A percentile compares a stretch with the other conserved stretches of the same genome.
These are phyloP conservation scores for Rhodophaea formosa DNA, from an alignment of 2,888 invertebrate species.

Conservation along the genomic window DNA sequence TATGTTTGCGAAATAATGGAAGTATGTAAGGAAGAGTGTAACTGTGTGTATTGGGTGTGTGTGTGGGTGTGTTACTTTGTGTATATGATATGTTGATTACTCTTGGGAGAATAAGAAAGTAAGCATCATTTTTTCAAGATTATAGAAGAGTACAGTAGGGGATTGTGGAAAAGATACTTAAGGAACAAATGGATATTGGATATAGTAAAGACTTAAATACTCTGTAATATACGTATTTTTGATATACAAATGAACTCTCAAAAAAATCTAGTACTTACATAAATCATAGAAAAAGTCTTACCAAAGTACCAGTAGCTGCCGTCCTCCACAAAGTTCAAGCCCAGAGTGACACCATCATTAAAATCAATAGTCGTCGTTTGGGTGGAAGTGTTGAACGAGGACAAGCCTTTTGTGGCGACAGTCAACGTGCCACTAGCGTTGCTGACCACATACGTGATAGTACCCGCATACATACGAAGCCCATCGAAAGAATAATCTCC, in stretches of 20 bases:
- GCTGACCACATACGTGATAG: slow-evolving; percentile 29
- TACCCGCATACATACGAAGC: slow-evolving; percentile 43
- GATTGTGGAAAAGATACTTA: too few species aligned
- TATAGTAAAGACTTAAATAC: too few species aligned
- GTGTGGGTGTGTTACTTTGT: too few species aligned
- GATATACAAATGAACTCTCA: not conserved
- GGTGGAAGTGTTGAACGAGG: slow-evolving; percentile 28
- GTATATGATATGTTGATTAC: too few species aligned
- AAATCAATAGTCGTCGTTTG: slow-evolving; percentile 45
- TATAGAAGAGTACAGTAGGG: too few species aligned
- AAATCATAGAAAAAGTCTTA: slow-evolving; percentile 37
- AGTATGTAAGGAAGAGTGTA: too few species aligned
- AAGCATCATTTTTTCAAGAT: too few species aligned
- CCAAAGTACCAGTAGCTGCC: slow-evolving; percentile 70
- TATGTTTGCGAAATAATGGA: too few species aligned
- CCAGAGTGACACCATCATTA: slow-evolving; percentile 38
- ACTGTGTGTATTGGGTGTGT: too few species aligned
- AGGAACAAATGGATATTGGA: too few species aligned
- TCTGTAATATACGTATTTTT: too few species aligned
- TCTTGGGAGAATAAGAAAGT: too few species aligned
- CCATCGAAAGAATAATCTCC: slow-evolving; percentile 38
- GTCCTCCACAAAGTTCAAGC: slow-evolving; percentile 47
- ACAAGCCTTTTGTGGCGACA: slow-evolving; percentile 18
- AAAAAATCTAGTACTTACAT: not conserved
- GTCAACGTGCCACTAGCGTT: slow-evolving; percentile 18